A percentile compares a stretch with the other conserved stretches of the same genome.
Conservation (phyloP, 2,888 invertebrate genomes). For the Drosophila fulvimacula region DNA sequence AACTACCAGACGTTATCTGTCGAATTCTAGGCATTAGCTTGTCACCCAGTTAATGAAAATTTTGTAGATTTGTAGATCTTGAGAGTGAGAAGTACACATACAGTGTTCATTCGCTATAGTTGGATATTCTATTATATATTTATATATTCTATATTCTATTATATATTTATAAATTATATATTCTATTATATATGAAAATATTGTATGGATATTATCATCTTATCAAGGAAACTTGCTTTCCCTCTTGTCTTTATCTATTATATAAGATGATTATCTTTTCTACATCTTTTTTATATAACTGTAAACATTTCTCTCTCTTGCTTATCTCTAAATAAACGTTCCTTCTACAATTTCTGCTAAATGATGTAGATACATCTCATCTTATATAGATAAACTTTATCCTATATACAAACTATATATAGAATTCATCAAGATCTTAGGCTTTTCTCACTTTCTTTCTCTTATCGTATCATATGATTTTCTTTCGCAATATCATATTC, state of each 20-base stretch:
- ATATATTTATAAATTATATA: too few species aligned
- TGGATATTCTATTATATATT: too few species aligned
- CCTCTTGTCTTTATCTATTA: not conserved
- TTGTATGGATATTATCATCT: too few species aligned
- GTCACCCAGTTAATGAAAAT: not conserved
- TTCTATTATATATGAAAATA: too few species aligned
- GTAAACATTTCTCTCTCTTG: not conserved
- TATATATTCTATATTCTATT: too few species aligned
- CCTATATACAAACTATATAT: too few species aligned
- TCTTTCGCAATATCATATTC: too few species aligned
- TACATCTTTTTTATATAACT: not conserved
- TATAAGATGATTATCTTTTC: not conserved
- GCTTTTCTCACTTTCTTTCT: too few species aligned
- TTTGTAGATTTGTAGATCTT: not conserved
- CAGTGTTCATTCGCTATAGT: not conserved
- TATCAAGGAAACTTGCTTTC: too few species aligned
- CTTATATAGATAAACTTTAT: not conserved
- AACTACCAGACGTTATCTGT: slow-evolving; percentile 1
- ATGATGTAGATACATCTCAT: not conserved
- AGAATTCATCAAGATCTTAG: too few species aligned
- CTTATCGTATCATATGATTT: too few species aligned
- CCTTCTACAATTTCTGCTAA: not conserved
- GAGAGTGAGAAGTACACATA: too few species aligned
- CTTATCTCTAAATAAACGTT: not conserved
- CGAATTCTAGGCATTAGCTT: slow-evolving; percentile 6